Evolutionary conservation across 2,113 vertebrate genomes (phyloP).

Genomic region (Actenoides lindsayi): DNA sequence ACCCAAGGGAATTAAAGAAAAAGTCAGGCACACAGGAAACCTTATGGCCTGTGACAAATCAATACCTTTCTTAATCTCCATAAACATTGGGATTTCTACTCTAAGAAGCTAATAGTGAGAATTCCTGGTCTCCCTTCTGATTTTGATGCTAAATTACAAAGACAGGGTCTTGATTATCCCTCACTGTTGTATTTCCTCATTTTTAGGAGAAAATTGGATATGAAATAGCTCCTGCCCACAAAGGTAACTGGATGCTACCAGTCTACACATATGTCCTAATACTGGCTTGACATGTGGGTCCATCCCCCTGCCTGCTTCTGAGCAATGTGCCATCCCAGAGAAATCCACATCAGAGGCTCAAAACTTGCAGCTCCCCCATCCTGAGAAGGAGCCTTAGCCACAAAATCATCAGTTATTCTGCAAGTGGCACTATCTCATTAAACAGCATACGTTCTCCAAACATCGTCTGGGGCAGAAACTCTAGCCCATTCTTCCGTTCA

Average conservation of each 20-base stretch:
- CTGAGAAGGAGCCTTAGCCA: neutral
- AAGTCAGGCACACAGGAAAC: slow-evolving; percentile 32
- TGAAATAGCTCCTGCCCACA: neutral
- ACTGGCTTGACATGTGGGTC: neutral
- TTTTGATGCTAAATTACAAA: slow-evolving; percentile 10
- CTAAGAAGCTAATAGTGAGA: neutral
- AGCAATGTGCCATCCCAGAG: neutral
- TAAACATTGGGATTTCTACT: slow-evolving; percentile 3
- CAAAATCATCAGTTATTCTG: rapidly evolving
- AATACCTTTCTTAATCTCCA: slow-evolving; percentile 43
- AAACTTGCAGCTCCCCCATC: neutral
- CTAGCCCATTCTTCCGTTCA: neutral
- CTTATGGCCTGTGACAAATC: slow-evolving; percentile 49
- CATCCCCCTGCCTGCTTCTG: neutral
- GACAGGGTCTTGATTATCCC: neutral
- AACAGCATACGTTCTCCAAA: rapidly evolving
- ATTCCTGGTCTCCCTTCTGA: neutral
- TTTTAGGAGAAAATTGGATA: neutral
- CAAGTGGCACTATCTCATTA: neutral
- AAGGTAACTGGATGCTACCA: neutral
- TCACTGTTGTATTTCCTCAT: neutral
- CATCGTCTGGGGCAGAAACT: neutral
- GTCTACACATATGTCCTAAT: neutral
- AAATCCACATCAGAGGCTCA: neutral
- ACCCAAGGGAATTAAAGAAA: slow-evolving; percentile 35